Conservation (phyloP, 2,797 vertebrate genomes). For the Tragelaphus oryx region DNA sequence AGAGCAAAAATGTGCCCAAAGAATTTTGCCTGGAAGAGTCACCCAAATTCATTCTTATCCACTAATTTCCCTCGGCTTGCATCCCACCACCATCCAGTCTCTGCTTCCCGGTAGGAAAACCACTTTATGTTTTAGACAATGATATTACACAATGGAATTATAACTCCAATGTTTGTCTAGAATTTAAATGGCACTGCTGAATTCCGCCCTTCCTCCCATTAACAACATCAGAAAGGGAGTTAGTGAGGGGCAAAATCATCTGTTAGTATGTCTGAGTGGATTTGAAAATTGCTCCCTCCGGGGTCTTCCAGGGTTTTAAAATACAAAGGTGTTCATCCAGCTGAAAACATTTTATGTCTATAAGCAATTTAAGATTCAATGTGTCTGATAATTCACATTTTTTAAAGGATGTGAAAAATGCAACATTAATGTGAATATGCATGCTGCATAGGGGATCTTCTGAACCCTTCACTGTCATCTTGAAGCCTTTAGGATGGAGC, state of each 20-base stretch:
- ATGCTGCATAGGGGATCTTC: background rate
- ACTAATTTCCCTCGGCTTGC: background rate
- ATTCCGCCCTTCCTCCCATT: background rate
- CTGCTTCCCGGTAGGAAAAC: background rate
- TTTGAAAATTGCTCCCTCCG: constrained; percentile 41
- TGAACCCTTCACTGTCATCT: background rate
- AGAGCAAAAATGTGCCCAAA: background rate
- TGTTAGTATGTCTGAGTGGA: constrained; percentile 3
- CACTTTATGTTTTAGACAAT: constrained; percentile 37
- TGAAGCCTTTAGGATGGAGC: background rate
- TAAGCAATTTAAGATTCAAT: constrained; percentile 48
- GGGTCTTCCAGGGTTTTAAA: constrained; percentile 34
- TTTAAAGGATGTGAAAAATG: constrained; percentile 38
- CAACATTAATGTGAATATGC: background rate
- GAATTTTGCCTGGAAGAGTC: background rate
- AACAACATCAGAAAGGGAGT: constrained; percentile 16
- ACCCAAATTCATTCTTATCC: background rate
- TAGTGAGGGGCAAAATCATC: background rate
- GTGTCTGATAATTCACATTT: constrained; percentile 46
- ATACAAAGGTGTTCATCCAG: constrained; percentile 43
- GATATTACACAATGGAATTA: background rate
- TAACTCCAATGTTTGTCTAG: constrained; percentile 47
- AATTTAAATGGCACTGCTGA: constrained; percentile 40
- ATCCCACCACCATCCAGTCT: background rate
- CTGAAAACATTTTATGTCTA: constrained; percentile 35